These are phyloP conservation scores for Aphelinus certus DNA, from an alignment of 1,140 invertebrate species.

Conservation along the genomic window DNA sequence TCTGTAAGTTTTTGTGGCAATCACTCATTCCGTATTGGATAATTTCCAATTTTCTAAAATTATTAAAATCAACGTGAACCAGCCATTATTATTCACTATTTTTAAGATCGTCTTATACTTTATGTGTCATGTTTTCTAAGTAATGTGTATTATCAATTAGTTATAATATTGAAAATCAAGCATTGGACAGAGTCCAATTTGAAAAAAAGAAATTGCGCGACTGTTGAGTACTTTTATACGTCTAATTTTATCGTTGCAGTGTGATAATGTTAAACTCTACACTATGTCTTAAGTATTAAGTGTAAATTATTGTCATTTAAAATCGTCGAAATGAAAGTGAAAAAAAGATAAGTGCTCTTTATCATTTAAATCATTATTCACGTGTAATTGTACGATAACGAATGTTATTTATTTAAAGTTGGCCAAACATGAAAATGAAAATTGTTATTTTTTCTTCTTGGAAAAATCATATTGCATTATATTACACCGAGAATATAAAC, in stretches of 20 bases:
- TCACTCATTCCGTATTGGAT: too few relatives aligned
- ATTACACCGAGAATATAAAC: not conserved
- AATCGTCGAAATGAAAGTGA: not conserved
- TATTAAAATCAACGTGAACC: too few relatives aligned
- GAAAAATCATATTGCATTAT: not conserved
- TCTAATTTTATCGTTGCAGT: constrained; percentile 20
- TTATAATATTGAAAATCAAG: too few relatives aligned
- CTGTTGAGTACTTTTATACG: not conserved
- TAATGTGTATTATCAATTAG: too few relatives aligned
- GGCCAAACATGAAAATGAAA: constrained; percentile 1
- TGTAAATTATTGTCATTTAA: constrained; percentile 14
- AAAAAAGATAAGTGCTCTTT: too few relatives aligned
- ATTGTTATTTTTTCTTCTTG: constrained; percentile 14
- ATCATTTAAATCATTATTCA: not conserved
- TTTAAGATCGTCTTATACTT: too few relatives aligned
- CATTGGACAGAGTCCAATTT: not conserved
- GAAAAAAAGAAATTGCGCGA: not conserved
- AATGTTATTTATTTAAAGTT: constrained; percentile 31
- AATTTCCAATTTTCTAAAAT: too few relatives aligned
- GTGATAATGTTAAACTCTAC: constrained; percentile 8
- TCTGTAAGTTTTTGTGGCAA: too few relatives aligned
- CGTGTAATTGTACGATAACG: not conserved
- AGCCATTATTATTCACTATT: too few relatives aligned
- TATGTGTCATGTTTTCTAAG: too few relatives aligned
- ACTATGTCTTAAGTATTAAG: constrained; percentile 13